Conservation (phyloP, 2,797 vertebrate genomes). For the Geotrypetes seraphini region DNA sequence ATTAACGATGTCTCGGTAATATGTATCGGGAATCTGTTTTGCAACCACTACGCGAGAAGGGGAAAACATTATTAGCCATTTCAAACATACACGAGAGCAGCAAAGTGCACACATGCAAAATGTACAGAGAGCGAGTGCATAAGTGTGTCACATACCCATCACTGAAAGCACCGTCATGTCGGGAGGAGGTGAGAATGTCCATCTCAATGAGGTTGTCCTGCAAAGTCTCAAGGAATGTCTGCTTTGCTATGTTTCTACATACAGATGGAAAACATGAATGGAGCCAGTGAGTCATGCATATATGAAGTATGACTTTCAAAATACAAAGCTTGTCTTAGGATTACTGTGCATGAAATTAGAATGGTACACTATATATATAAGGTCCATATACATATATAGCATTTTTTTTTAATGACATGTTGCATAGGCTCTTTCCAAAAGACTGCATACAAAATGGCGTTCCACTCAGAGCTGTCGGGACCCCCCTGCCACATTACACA, state of each 20-base stretch:
- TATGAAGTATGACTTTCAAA: slow-evolving; percentile 56
- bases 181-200: slow-evolving; percentile 94
- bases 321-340: slow-evolving; percentile 44
- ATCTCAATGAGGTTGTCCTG: slow-evolving; percentile 99
- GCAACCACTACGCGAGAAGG: slow-evolving; percentile 6
- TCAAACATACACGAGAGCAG: slow-evolving; percentile 23
- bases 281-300: slow-evolving; percentile 86
- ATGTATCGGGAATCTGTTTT: slow-evolving; percentile 22
- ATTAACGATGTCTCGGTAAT: slow-evolving; percentile 45
- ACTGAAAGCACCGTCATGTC: slow-evolving; percentile 82
- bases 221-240: slow-evolving; percentile 98
- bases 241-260: slow-evolving; percentile 99
- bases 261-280: slow-evolving; percentile 93
- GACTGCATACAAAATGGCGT: too few species aligned
- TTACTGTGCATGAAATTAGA: slow-evolving; percentile 45
- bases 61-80: slow-evolving; percentile 15
- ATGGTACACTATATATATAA: slow-evolving; percentile 35
- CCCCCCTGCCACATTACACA: too few species aligned
- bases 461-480: too few species aligned
- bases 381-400: slow-evolving; percentile 28
- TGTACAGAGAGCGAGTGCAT: slow-evolving; percentile 22
- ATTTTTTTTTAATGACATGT: too few species aligned
- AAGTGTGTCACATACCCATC: slow-evolving; percentile 87
- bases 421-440: too few species aligned
- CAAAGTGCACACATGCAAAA: slow-evolving; percentile 48